A percentile compares a stretch with the other conserved stretches of the same genome.
These are phyloP conservation scores for Gymnoscopelus braueri DNA, from an alignment of 2,797 vertebrate genomes.

Conservation along the genomic window DNA sequence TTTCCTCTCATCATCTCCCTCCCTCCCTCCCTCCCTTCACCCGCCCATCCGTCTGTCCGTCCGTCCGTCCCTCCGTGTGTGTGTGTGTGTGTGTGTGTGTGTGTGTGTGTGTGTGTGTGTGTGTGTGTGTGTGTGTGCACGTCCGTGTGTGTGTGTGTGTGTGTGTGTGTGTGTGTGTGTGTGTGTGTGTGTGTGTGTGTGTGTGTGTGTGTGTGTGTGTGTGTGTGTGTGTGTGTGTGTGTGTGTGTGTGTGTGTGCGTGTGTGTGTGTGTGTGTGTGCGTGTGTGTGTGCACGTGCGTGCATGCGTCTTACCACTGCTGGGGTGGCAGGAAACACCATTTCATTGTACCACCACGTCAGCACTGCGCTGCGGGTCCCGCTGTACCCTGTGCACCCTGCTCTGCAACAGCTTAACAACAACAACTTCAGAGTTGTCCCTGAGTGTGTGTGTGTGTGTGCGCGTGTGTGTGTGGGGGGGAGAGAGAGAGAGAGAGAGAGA, in stretches of 20 bases:
- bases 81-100: not conserved
- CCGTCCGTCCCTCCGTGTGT: not conserved
- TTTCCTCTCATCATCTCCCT: not conserved
- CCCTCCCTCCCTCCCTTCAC: not conserved
- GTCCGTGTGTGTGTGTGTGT: not conserved
- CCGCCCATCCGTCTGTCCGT: not conserved
- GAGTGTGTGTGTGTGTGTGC: not conserved
- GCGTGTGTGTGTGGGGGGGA: not conserved
- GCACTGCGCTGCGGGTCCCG: no score
- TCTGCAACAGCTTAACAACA: conserved; percentile 27
- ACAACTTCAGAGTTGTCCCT: not conserved
- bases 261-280: not conserved
- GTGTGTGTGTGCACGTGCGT: not conserved
- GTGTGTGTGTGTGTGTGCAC: not conserved
- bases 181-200: conserved; percentile 9
- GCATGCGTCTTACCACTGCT: no score
- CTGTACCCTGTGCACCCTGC: not conserved
- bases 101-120: conserved; percentile 10
- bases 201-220: not conserved
- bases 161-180: not conserved
- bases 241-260: no score
- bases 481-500: not conserved
- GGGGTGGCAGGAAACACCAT: no score
- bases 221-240: no score
- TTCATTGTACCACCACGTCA: no score